Evolutionary conservation across 2,888 invertebrate genomes (phyloP).

Genomic region (Idaea dimidiata): DNA sequence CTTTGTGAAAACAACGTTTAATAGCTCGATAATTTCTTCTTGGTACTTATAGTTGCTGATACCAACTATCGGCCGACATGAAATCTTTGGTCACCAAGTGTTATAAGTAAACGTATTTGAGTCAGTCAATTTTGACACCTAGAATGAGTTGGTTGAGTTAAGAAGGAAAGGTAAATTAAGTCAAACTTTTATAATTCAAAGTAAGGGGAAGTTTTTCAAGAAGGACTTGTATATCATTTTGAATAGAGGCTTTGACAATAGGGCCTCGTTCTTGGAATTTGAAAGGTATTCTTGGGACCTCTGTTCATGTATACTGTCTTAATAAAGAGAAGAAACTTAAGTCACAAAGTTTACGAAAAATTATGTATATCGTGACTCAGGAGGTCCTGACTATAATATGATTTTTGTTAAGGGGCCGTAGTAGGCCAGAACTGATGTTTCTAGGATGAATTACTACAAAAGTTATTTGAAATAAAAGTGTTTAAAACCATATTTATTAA

Average conservation of each 20-base stretch:
- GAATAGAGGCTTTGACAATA: not conserved
- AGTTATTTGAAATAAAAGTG: too few species aligned
- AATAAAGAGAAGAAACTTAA: too few species aligned
- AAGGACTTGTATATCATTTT: not conserved
- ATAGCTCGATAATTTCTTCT: too few species aligned
- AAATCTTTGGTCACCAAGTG: not conserved
- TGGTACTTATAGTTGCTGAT: too few species aligned
- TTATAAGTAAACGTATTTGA: slow-evolving; percentile 23
- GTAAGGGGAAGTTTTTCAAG: slow-evolving; percentile 25
- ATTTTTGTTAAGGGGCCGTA: too few species aligned
- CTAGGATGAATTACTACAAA: too few species aligned
- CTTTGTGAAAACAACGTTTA: too few species aligned
- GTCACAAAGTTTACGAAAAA: too few species aligned
- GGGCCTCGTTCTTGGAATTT: not conserved
- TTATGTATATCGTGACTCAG: too few species aligned
- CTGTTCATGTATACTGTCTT: not conserved
- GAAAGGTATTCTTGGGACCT: not conserved
- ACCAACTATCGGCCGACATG: not conserved
- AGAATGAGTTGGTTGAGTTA: slow-evolving; percentile 27
- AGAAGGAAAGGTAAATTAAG: slow-evolving; percentile 36
- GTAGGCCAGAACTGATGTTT: too few species aligned
- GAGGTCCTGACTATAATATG: too few species aligned
- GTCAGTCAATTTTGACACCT: slow-evolving; percentile 33
- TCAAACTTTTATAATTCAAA: slow-evolving; percentile 45
- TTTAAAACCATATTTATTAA: too few species aligned